Conservation (phyloP, 2,888 invertebrate genomes). For the Lathronympha strigana region DNA sequence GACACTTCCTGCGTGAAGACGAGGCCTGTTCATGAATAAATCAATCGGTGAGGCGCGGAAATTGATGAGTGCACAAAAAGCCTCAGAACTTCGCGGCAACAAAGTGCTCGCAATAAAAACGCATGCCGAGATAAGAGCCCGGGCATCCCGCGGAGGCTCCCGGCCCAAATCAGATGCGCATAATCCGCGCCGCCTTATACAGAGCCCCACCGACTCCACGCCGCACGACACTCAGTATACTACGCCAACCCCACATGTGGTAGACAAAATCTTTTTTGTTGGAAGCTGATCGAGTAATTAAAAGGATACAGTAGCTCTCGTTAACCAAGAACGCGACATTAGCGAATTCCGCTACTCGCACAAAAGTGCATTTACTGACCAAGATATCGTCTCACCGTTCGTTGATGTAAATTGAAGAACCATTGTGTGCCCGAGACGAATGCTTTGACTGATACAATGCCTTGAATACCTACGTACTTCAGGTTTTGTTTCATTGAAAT, state of each 20-base stretch:
- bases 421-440: constrained; percentile 58
- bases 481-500: constrained; percentile 36
- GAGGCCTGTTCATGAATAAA: constrained; percentile 81
- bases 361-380: constrained; percentile 42
- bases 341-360: constrained; percentile 42
- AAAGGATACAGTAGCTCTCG: constrained; percentile 7
- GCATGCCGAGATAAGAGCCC: constrained; percentile 64
- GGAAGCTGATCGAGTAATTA: constrained; percentile 16
- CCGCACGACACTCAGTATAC: constrained; percentile 18
- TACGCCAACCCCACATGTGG: constrained; percentile 14
- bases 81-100: constrained; percentile 74
- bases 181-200: constrained; percentile 62
- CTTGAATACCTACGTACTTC: constrained; percentile 46
- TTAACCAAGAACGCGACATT: constrained; percentile 14
- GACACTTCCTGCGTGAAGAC: constrained; percentile 79
- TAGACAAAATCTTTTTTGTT: constrained; percentile 16
- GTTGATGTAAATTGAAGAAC: constrained; percentile 62
- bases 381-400: constrained; percentile 49
- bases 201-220: constrained; percentile 37
- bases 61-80: constrained; percentile 81
- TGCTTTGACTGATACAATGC: constrained; percentile 51
- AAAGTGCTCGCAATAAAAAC: constrained; percentile 80
- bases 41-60: constrained; percentile 81
- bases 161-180: constrained; percentile 80
- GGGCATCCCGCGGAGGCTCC: constrained; percentile 63